These are phyloP conservation scores for Acleris cristana DNA, from an alignment of 2,888 invertebrate genomes.

Conservation along the genomic window DNA sequence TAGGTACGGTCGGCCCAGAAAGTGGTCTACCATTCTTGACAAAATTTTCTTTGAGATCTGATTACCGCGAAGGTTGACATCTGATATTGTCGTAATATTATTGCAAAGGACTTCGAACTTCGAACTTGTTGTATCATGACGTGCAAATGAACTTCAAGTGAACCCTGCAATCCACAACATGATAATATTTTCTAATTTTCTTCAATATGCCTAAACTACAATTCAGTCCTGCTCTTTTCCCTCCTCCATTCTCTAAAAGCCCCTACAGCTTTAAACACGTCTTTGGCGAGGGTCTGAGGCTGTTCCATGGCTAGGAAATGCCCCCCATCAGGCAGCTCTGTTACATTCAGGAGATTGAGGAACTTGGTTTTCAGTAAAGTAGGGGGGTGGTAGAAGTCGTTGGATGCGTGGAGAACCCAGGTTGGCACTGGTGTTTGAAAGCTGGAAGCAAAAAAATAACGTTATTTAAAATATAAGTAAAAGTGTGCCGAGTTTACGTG, in stretches of 20 bases:
- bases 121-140: too few relatives aligned
- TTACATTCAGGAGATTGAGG: slow-evolving; percentile 84
- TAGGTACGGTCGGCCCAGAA: too few relatives aligned
- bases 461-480: neutral
- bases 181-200: too few relatives aligned
- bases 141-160: too few relatives aligned
- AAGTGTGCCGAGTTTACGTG: too few relatives aligned
- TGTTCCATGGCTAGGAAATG: slow-evolving; percentile 91
- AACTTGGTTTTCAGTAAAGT: slow-evolving; percentile 77
- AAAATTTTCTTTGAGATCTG: too few relatives aligned
- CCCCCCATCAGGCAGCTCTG: slow-evolving; percentile 84
- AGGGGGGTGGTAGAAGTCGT: slow-evolving; percentile 85
- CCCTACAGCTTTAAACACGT: slow-evolving; percentile 67
- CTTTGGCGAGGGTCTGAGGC: slow-evolving; percentile 85
- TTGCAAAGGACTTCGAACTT: too few relatives aligned
- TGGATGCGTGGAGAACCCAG: slow-evolving; percentile 85
- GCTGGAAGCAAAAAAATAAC: slow-evolving; percentile 54
- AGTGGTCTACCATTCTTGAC: too few relatives aligned
- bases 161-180: too few relatives aligned
- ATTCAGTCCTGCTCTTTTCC: slow-evolving; percentile 5
- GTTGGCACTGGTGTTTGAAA: slow-evolving; percentile 84
- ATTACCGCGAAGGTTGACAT: too few relatives aligned
- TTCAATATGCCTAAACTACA: neutral
- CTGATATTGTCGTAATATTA: too few relatives aligned
- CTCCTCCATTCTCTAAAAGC: slow-evolving; percentile 13